These are phyloP conservation scores for Triplophysa tibetana DNA, from an alignment of 2,113 vertebrate species.

Conservation along the genomic window DNA sequence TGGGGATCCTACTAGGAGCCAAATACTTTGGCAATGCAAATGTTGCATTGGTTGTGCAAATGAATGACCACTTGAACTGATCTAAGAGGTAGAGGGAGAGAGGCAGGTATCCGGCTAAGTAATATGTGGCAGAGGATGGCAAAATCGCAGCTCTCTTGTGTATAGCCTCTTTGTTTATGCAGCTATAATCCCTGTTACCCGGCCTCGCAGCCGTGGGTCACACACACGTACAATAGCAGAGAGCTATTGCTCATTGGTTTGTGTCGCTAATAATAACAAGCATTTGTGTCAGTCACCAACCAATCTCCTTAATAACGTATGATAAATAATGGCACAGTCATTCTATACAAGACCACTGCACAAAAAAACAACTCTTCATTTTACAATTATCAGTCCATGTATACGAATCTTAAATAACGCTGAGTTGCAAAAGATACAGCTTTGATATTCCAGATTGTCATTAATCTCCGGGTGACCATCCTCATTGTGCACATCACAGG, in stretches of 20 bases:
- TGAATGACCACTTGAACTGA: constrained; percentile 64
- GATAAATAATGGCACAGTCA: constrained; percentile 39
- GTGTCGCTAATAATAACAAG: constrained; percentile 37
- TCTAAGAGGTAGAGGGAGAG: constrained; percentile 70
- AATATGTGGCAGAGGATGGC: constrained; percentile 61
- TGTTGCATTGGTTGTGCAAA: constrained; percentile 70
- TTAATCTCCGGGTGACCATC: constrained; percentile 61
- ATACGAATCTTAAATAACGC: constrained; percentile 35
- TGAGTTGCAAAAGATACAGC: constrained; percentile 33
- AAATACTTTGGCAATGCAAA: constrained; percentile 67
- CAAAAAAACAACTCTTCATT: constrained; percentile 20
- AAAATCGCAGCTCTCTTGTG: constrained; percentile 61
- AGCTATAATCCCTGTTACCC: constrained; percentile 61
- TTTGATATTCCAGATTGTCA: constrained; percentile 51
- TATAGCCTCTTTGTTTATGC: constrained; percentile 59
- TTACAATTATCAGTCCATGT: constrained; percentile 26
- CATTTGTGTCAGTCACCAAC: constrained; percentile 39
- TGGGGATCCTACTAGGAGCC: constrained; percentile 52
- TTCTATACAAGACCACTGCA: constrained; percentile 27
- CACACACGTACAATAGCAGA: constrained; percentile 8
- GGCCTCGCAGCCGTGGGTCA: constrained; percentile 55
- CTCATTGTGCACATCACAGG: constrained; percentile 63
- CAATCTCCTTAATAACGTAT: constrained; percentile 19
- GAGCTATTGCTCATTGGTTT: constrained; percentile 48
- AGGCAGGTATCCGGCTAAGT: constrained; percentile 65